These are phyloP conservation scores for Cinara cedri DNA, from an alignment of 2,888 invertebrate genomes.

Conservation along the genomic window DNA sequence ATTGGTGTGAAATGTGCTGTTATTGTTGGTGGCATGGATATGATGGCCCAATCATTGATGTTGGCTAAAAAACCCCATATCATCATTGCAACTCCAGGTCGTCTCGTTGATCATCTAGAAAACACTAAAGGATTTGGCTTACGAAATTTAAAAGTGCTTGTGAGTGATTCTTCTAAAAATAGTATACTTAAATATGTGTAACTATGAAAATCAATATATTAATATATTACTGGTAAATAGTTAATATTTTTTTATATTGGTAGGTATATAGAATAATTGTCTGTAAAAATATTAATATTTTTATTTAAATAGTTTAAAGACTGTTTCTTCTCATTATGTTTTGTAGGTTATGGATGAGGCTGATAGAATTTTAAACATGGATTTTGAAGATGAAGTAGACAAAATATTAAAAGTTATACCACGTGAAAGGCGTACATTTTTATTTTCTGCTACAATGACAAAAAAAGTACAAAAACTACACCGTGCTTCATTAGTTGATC, in stretches of 20 bases:
- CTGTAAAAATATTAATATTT: too few species aligned
- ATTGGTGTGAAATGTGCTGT: conserved; percentile 96
- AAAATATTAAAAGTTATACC: conserved; percentile 93
- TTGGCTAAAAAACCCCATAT: conserved; percentile 96
- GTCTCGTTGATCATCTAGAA: conserved; percentile 93
- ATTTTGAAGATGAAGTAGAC: conserved; percentile 96
- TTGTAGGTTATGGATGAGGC: conserved; percentile 96
- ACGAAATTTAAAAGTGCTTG: conserved; percentile 84
- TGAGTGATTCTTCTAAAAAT: conserved; percentile 63
- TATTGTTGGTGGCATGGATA: conserved; percentile 98
- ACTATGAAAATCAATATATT: too few species aligned
- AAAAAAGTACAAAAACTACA: conserved; percentile 96
- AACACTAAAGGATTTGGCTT: conserved; percentile 98
- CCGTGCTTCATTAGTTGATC: conserved; percentile 90
- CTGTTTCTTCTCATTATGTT: conserved; percentile 60
- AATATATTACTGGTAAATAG: too few species aligned
- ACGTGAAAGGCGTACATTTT: conserved; percentile 84
- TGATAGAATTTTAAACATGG: conserved; percentile 97
- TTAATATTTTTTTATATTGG: too few species aligned
- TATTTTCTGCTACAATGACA: conserved; percentile 99
- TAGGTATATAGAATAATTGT: too few species aligned
- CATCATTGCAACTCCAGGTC: conserved; percentile 94
- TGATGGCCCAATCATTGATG: conserved; percentile 90
- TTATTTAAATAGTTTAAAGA: conserved; percentile 58
- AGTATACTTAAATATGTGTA: too few species aligned